Evolutionary conservation across 2,113 vertebrate species (phyloP).

Genomic region (Aviceda subcristata): DNA sequence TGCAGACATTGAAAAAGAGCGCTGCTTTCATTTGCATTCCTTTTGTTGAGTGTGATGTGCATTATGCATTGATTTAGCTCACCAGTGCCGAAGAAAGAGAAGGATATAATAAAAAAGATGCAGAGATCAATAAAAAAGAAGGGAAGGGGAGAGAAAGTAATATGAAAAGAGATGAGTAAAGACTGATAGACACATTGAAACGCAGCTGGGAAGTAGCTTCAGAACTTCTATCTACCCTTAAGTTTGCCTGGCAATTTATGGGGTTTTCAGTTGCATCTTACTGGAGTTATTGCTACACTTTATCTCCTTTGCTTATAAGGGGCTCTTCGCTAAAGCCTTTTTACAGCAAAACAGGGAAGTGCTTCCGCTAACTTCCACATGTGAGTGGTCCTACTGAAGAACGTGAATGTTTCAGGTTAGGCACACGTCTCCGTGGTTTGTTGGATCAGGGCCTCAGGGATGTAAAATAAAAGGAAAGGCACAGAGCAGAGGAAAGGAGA

Average conservation of each 20-base stretch:
- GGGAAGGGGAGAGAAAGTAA: constrained; percentile 14
- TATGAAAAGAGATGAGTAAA: constrained; percentile 51
- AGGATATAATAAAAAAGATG: constrained; percentile 61
- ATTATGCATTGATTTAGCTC: constrained; percentile 64
- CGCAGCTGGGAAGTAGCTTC: constrained; percentile 1
- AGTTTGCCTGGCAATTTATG: constrained; percentile 36
- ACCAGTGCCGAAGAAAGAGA: constrained; percentile 30
- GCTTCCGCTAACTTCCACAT: not conserved
- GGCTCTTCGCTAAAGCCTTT: not conserved
- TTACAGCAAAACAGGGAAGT: not conserved
- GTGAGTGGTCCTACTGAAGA: not conserved
- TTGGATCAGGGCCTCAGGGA: not conserved
- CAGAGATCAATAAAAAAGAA: constrained; percentile 56
- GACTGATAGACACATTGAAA: constrained; percentile 35
- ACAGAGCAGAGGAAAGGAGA: not conserved
- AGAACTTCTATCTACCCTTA: constrained; percentile 1
- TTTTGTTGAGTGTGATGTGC: constrained; percentile 56
- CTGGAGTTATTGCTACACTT: constrained; percentile 1
- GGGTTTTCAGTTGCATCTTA: not conserved
- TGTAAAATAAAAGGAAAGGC: not conserved
- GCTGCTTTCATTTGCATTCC: constrained; percentile 65
- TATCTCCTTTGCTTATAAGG: not conserved
- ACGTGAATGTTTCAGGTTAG: not conserved
- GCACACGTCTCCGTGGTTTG: not conserved
- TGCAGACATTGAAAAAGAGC: not conserved